Evolutionary conservation across 2,113 vertebrate genomes (phyloP).

Genomic region (Cephalopterus ornatus): DNA sequence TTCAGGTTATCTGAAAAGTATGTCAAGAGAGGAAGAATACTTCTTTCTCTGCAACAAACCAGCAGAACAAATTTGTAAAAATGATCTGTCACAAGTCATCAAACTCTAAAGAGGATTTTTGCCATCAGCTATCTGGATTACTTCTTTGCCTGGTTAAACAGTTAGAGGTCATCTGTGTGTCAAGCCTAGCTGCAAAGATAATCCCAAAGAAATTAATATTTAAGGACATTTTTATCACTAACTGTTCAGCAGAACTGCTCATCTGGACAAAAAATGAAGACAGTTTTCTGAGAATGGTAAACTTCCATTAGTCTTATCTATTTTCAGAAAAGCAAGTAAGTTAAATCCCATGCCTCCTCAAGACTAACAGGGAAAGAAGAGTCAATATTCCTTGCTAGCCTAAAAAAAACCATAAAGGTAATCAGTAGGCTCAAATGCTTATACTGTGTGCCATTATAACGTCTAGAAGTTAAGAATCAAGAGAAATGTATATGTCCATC

Average conservation of each 20-base stretch:
- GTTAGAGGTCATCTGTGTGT: not conserved
- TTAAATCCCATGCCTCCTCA: not conserved
- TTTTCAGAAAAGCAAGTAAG: not conserved
- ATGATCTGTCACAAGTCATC: not conserved
- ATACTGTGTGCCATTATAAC: not conserved
- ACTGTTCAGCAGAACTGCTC: not conserved
- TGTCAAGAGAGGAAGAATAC: not conserved
- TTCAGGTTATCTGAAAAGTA: not conserved
- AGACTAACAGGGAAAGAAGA: not conserved
- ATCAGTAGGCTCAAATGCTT: not conserved
- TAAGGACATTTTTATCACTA: not conserved
- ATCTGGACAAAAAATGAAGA: not conserved
- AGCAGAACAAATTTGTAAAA: not conserved
- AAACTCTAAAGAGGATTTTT: not conserved
- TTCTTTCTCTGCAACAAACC: not conserved
- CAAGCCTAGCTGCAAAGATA: not conserved
- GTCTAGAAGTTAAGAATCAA: not conserved
- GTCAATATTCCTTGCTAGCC: not conserved
- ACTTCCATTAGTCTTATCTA: not conserved
- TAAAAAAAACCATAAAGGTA: not conserved
- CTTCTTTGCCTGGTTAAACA: not conserved
- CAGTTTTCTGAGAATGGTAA: not conserved
- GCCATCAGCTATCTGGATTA: not conserved
- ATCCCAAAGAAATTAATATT: not conserved
- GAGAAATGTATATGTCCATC: not conserved